phyloP scores from a whole-genome alignment of 2,888 invertebrate genomes.

The Isotomurus palustris region DNA sequence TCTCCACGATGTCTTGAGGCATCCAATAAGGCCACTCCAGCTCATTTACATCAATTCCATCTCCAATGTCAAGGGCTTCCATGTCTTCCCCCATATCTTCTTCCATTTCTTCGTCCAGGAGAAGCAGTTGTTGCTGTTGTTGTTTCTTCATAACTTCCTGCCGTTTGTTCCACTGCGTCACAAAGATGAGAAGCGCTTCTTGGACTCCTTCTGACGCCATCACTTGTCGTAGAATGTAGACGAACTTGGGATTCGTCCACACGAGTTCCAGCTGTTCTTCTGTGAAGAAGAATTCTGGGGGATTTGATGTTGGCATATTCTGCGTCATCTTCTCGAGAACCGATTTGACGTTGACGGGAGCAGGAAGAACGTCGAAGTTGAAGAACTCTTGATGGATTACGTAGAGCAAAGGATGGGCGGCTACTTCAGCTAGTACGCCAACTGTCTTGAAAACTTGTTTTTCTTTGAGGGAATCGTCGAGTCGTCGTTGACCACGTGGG shows the following conservation, averaged over 20 bases:
- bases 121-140: neutral
- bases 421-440: constrained; percentile 1
- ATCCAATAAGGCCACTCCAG: neutral
- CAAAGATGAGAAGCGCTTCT: neutral
- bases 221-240: constrained; percentile 1
- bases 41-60: neutral
- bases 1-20: constrained; percentile 6
- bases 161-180: neutral
- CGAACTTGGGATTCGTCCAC: constrained; percentile 9
- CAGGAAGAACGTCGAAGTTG: neutral
- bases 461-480: neutral
- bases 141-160: neutral
- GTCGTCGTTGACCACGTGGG: neutral
- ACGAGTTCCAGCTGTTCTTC: neutral
- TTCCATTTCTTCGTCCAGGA: neutral
- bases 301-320: too few relatives aligned
- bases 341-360: neutral
- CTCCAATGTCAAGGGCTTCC: neutral
- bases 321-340: neutral
- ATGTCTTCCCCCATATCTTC: neutral
- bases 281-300: neutral
- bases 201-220: neutral
- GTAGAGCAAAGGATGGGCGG: neutral
- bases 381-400: constrained; percentile 7
- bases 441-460: constrained; percentile 3